A percentile compares a stretch with the other conserved stretches of the same genome.
Evolutionary conservation across 2,797 vertebrate species (phyloP).

Genomic region (Coreius guichenoti): DNA sequence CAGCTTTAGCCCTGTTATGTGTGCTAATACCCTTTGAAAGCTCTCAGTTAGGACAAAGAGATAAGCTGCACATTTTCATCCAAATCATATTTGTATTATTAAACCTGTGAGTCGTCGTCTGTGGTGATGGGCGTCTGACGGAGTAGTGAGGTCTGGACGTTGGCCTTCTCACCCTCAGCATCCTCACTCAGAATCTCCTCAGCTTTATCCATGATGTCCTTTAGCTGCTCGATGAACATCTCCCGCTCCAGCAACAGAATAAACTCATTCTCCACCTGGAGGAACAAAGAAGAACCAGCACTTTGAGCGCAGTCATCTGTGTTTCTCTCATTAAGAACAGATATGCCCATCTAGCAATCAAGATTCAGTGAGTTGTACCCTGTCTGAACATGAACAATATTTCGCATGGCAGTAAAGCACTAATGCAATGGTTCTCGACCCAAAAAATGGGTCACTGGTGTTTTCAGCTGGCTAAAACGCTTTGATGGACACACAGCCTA

Average conservation of each 20-base stretch:
- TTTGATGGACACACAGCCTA: too few relatives aligned
- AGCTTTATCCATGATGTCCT: slow-evolving; percentile 97
- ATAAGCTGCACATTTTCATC: neutral
- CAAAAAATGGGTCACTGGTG: too few relatives aligned
- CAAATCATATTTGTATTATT: neutral
- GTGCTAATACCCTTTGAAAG: neutral
- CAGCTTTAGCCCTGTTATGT: neutral
- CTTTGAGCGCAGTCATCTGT: neutral
- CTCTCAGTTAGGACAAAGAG: neutral
- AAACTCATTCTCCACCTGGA: slow-evolving; percentile 96
- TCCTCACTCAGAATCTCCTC: slow-evolving; percentile 98
- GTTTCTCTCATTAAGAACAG: neutral
- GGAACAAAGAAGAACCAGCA: slow-evolving; percentile 3
- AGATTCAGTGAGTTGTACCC: neutral
- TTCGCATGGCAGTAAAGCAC: neutral
- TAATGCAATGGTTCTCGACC: too few relatives aligned
- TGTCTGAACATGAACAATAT: neutral
- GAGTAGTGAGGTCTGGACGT: slow-evolving; percentile 75
- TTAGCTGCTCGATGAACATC: slow-evolving; percentile 96
- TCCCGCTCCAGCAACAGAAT: slow-evolving; percentile 94
- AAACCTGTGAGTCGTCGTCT: slow-evolving; percentile 70
- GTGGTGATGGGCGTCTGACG: slow-evolving; percentile 59
- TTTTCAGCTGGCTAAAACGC: too few relatives aligned
- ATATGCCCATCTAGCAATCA: neutral
- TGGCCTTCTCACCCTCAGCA: slow-evolving; percentile 86